Evolutionary conservation across 2,797 vertebrate genomes (phyloP).

Genomic region (Melanotaenia pygmaea): DNA sequence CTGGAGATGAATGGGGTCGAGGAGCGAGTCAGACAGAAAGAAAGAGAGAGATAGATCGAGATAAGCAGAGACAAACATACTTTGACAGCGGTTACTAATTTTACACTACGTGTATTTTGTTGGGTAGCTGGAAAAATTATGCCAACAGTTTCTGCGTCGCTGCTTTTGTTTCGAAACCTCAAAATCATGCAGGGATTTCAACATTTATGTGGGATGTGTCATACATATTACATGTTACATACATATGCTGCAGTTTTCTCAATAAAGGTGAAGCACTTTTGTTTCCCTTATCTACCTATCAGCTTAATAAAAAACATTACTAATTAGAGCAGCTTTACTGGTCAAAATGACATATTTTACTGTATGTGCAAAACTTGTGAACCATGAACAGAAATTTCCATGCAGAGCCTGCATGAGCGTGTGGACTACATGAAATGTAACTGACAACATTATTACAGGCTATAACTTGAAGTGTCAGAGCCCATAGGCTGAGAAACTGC

Average conservation of each 20-base stretch:
- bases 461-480: slow-evolving; percentile 72
- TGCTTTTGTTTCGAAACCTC: slow-evolving; percentile 4
- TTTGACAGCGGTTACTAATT: slow-evolving; percentile 23
- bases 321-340: slow-evolving; percentile 11
- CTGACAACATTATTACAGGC: slow-evolving; percentile 76
- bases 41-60: slow-evolving; percentile 40
- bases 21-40: slow-evolving; percentile 50
- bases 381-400: slow-evolving; percentile 36
- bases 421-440: slow-evolving; percentile 68
- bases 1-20: slow-evolving; percentile 56
- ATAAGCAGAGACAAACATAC: slow-evolving; percentile 21
- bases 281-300: slow-evolving; percentile 6
- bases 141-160: neutral
- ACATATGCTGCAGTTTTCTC: neutral
- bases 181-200: neutral
- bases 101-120: slow-evolving; percentile 2
- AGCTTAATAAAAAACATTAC: slow-evolving; percentile 24
- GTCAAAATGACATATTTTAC: slow-evolving; percentile 29
- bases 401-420: slow-evolving; percentile 36
- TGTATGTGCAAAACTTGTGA: slow-evolving; percentile 17
- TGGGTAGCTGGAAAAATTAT: neutral
- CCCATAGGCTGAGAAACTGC: slow-evolving; percentile 72
- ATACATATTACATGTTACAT: too few species aligned
- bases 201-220: neutral
- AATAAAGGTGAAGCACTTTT: slow-evolving; percentile 26